Conservation (phyloP, 2,888 invertebrate genomes). For the Serripes groenlandicus region DNA sequence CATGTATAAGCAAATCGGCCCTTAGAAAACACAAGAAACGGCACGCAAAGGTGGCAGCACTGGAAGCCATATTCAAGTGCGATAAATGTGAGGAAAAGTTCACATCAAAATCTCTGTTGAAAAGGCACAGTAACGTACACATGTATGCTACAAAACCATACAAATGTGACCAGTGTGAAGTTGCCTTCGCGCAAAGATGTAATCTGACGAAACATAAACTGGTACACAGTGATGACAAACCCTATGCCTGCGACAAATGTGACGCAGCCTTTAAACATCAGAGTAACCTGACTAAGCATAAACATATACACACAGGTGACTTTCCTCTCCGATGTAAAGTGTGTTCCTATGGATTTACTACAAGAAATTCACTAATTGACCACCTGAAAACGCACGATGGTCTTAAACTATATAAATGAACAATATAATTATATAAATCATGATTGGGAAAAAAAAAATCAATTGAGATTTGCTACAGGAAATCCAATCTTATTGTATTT, state of each 20-base stretch:
- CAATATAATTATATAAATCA: no score
- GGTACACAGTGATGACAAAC: background rate
- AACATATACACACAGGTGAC: background rate
- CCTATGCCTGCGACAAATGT: background rate
- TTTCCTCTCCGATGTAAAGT: background rate
- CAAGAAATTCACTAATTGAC: background rate
- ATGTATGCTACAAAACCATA: background rate
- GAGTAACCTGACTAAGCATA: background rate
- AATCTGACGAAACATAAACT: constrained; percentile 2
- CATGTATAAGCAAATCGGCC: no score
- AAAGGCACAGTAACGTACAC: background rate
- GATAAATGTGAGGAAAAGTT: background rate
- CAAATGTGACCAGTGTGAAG: constrained; percentile 5
- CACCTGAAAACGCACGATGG: background rate
- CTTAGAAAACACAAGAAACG: no score
- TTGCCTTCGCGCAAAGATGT: background rate
- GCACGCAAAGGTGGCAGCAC: no score
- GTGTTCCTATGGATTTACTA: background rate
- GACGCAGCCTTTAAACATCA: background rate
- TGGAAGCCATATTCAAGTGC: background rate
- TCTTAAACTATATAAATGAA: no score
- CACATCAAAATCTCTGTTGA: background rate
- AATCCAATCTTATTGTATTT: no score
- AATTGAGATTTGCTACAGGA: no score
- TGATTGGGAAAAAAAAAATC: no score